Evolutionary conservation across 2,888 invertebrate species (phyloP).

Genomic region (Boloria euphrosyne): DNA sequence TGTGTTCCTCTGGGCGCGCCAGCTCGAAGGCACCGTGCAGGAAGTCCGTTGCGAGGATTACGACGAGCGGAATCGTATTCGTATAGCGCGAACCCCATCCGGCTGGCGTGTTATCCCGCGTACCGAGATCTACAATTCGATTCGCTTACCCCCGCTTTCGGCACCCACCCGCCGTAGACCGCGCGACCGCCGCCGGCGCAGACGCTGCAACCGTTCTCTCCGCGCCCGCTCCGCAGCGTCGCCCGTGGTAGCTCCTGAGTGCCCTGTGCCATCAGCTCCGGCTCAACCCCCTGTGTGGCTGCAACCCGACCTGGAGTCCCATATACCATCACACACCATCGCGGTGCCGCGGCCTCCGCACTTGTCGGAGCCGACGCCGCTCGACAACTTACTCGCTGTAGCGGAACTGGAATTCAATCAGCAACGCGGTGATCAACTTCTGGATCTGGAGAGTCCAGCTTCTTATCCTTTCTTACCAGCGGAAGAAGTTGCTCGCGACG

Average conservation of each 20-base stretch:
- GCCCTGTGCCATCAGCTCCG: constrained; percentile 37
- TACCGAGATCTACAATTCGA: constrained; percentile 84
- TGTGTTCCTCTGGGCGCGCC: constrained; percentile 92
- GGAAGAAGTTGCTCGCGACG: constrained; percentile 66
- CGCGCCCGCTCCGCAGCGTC: constrained; percentile 44
- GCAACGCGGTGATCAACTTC: constrained; percentile 69
- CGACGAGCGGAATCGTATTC: constrained; percentile 92
- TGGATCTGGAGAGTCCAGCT: constrained; percentile 53
- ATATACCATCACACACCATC: constrained; percentile 84
- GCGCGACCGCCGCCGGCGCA: constrained; percentile 52
- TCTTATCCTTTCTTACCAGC: constrained; percentile 64
- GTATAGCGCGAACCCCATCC: constrained; percentile 89
- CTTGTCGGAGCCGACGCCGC: constrained; percentile 73
- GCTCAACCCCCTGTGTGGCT: constrained; percentile 54
- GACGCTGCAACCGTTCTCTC: constrained; percentile 42
- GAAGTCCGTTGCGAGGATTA: constrained; percentile 94
- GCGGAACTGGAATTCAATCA: constrained; percentile 85
- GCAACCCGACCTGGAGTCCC: constrained; percentile 83
- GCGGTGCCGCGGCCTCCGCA: constrained; percentile 71
- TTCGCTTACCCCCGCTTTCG: constrained; percentile 60
- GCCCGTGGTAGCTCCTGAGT: constrained; percentile 44
- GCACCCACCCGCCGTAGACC: constrained; percentile 44
- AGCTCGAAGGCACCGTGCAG: constrained; percentile 90
- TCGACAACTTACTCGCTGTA: constrained; percentile 84
- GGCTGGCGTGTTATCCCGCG: constrained; percentile 93